Evolutionary conservation across 2,888 invertebrate genomes (phyloP), one percentile per base, ranked within the genome.

Genomic region (Scaptomyza caliginosa): DNA sequence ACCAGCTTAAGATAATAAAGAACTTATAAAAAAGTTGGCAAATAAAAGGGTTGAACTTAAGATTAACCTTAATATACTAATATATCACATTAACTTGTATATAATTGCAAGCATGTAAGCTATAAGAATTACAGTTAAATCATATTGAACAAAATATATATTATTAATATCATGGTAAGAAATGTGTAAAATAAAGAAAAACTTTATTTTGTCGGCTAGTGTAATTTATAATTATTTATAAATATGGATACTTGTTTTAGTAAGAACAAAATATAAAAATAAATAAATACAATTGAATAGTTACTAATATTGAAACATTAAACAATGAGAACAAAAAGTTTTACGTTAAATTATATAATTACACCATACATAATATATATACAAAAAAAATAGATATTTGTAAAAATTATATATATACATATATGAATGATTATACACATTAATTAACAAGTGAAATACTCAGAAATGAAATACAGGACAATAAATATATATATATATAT

Each of bases 391-490:
- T 21, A 16, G 34, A 38, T 40, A 52, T 40, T 52, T 51, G 42
- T 51, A 52, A 30, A 62, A 30, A 56, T 16, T 38, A 43, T 26
- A 24, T 28, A 43, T 17, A 17, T 17, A 28, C 28, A 45, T 45
- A 45, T 17, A 40, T 34, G 21, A 48, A 42, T 30, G 21, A 48
- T 32, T 28, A 60, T 30, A 58, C 38, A 67, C 42, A 59, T 66
- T 48, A 67, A 60, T 63, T 60, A 72, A 43, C 64, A 74, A 67
- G 59, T 74, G 74, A 68, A 74, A 74, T 77, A 75, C 77, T 77
- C 70, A 70, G 67, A 75, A 77, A 73, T 76, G 77, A 75, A 77
- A 75, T 77, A 77, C 77, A 77, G 75, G 77, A 77, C 77, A 77
- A 77, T 77, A 77, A 77, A 77, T 72, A 60, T n/a, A n/a, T n/a